Percentiles rank a stretch among this genome's conserved stretches.
Conservation (phyloP, 2,113 vertebrate species). For the Brachypteracias leptosomus region DNA sequence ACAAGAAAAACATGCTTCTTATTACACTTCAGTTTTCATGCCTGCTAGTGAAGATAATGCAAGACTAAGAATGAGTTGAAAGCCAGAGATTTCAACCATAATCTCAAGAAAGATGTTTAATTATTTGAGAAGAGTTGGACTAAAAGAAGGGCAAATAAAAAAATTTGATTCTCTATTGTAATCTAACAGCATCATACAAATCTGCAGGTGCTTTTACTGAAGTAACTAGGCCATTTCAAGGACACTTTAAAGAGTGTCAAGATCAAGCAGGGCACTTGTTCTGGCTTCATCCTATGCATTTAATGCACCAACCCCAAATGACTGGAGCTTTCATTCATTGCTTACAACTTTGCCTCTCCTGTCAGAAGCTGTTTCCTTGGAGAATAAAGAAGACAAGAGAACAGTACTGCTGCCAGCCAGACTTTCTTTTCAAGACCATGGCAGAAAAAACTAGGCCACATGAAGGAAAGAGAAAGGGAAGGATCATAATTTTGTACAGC, state of each 20-base stretch:
- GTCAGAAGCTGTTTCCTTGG: neutral
- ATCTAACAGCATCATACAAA: constrained; percentile 27
- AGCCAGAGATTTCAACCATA: constrained; percentile 49
- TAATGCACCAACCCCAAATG: neutral
- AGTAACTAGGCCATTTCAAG: neutral
- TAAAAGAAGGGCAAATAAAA: constrained; percentile 52
- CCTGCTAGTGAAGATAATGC: constrained; percentile 20
- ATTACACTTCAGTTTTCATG: constrained; percentile 14
- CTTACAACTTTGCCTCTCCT: neutral
- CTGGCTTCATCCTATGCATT: neutral
- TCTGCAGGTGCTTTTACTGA: constrained; percentile 24
- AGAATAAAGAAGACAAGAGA: neutral
- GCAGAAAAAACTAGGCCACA: neutral
- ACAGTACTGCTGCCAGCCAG: neutral
- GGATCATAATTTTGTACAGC: neutral
- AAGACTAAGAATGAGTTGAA: constrained; percentile 36
- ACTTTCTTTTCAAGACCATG: neutral
- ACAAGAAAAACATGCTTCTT: constrained; percentile 10
- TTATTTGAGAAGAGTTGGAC: constrained; percentile 32
- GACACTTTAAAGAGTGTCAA: neutral
- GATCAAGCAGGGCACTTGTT: neutral
- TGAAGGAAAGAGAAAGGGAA: neutral
- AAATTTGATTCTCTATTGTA: neutral
- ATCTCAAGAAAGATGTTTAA: constrained; percentile 26
- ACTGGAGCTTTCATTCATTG: neutral